Evolutionary conservation across 1,140 invertebrate genomes (phyloP).

Genomic region (Nebria ingens): DNA sequence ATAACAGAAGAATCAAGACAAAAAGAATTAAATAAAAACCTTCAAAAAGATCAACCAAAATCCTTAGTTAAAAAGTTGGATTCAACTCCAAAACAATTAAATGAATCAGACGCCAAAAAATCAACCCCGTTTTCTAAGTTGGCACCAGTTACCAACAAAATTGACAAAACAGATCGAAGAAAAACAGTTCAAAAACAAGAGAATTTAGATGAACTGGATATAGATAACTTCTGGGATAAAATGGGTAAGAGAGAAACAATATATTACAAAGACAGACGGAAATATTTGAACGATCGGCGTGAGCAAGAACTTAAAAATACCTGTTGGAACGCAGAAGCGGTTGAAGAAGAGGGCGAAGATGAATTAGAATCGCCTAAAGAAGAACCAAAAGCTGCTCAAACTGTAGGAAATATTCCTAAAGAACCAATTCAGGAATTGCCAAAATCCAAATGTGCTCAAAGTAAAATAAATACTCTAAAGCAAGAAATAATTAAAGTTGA

Average conservation of each 20-base stretch:
- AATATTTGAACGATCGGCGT: slow-evolving; percentile 31
- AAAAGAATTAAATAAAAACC: background rate
- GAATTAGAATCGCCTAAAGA: background rate
- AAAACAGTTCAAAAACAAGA: slow-evolving; percentile 6
- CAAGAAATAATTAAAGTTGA: no score
- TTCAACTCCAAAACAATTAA: background rate
- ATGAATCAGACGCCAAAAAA: background rate
- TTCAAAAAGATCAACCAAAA: background rate
- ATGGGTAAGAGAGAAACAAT: slow-evolving; percentile 43
- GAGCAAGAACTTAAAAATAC: slow-evolving; percentile 27
- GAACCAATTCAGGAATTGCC: no score
- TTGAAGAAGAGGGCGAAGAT: slow-evolving; percentile 26
- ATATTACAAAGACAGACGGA: slow-evolving; percentile 37
- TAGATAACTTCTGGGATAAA: slow-evolving; percentile 42
- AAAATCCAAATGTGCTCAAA: no score
- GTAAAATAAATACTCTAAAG: no score
- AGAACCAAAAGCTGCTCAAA: background rate
- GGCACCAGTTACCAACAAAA: background rate
- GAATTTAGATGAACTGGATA: background rate
- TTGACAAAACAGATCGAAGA: background rate
- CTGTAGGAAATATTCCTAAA: no score
- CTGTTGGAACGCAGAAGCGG: slow-evolving; percentile 33
- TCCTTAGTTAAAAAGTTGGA: background rate
- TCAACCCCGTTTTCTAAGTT: background rate
- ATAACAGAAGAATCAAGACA: background rate